Conservation (phyloP, 2,113 vertebrate genomes). For the Varanus salvator region DNA sequence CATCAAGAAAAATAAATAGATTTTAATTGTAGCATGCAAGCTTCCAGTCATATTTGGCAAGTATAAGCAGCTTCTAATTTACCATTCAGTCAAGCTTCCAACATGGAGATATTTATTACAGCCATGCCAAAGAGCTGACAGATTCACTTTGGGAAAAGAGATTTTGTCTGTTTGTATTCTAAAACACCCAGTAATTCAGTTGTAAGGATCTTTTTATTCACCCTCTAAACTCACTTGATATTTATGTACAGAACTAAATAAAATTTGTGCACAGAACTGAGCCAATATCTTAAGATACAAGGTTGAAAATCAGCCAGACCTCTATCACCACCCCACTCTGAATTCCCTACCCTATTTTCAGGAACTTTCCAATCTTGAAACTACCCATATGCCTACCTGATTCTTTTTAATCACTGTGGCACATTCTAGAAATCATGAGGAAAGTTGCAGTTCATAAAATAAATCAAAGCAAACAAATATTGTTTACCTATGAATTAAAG, state of each 20-base stretch:
- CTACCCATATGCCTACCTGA: slow-evolving; percentile 42
- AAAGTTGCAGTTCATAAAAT: slow-evolving; percentile 60
- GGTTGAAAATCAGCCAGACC: slow-evolving; percentile 27
- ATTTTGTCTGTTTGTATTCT: slow-evolving; percentile 48
- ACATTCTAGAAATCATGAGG: slow-evolving; percentile 51
- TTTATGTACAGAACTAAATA: slow-evolving; percentile 64
- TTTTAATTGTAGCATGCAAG: slow-evolving; percentile 69
- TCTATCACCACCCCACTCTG: background rate
- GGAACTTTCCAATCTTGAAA: slow-evolving; percentile 40
- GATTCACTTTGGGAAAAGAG: slow-evolving; percentile 38
- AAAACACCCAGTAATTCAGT: slow-evolving; percentile 28
- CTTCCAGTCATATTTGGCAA: slow-evolving; percentile 32
- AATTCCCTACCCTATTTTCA: slow-evolving; percentile 16
- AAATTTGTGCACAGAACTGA: slow-evolving; percentile 60
- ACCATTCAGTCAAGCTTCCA: slow-evolving; percentile 48
- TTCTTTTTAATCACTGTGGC: slow-evolving; percentile 53
- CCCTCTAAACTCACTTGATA: slow-evolving; percentile 50
- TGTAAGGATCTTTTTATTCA: slow-evolving; percentile 43
- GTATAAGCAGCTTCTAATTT: slow-evolving; percentile 37
- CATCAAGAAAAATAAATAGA: slow-evolving; percentile 55
- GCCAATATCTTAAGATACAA: slow-evolving; percentile 53
- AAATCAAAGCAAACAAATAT: slow-evolving; percentile 56
- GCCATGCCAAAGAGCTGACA: slow-evolving; percentile 40
- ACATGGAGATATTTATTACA: slow-evolving; percentile 51
- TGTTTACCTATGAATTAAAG: slow-evolving; percentile 35